Conservation (phyloP, 1,140 invertebrate species). For the Bombus huntii region DNA sequence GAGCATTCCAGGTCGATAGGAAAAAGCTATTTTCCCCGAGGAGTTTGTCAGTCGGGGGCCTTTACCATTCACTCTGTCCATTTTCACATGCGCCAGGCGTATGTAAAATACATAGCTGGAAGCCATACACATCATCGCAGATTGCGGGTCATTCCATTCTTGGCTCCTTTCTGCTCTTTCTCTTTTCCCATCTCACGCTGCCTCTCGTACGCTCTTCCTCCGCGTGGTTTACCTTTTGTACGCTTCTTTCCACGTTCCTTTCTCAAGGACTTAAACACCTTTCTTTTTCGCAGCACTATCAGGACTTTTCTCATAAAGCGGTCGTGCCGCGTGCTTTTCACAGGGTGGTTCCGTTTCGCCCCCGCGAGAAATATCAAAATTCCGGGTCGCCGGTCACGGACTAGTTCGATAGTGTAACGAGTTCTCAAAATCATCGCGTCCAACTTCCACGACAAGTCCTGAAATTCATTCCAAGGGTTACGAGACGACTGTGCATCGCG, state of each 20-base stretch:
- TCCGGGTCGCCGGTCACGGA: not conserved
- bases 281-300: conserved; percentile 15
- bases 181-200: not conserved
- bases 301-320: conserved; percentile 41
- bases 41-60: conserved; percentile 13
- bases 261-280: not conserved
- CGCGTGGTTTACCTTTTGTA: not conserved
- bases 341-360: too few relatives aligned
- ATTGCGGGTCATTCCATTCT: conserved; percentile 52
- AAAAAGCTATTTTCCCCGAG: conserved; percentile 29
- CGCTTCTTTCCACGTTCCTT: not conserved
- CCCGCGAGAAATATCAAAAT: conserved; percentile 22
- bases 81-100: conserved; percentile 23
- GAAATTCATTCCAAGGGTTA: too few relatives aligned
- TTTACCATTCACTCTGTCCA: conserved; percentile 25
- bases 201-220: not conserved
- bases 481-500: not conserved
- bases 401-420: conserved; percentile 8
- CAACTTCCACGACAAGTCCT: not conserved
- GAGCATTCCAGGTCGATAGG: not conserved
- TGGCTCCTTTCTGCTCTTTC: not conserved
- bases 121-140: conserved; percentile 29
- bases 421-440: not conserved
- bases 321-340: not conserved
- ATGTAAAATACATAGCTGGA: conserved; percentile 38